Base-by-base conservation (phyloP, 2,888 invertebrate species). In the Leptinotarsa haldemani region DNA sequence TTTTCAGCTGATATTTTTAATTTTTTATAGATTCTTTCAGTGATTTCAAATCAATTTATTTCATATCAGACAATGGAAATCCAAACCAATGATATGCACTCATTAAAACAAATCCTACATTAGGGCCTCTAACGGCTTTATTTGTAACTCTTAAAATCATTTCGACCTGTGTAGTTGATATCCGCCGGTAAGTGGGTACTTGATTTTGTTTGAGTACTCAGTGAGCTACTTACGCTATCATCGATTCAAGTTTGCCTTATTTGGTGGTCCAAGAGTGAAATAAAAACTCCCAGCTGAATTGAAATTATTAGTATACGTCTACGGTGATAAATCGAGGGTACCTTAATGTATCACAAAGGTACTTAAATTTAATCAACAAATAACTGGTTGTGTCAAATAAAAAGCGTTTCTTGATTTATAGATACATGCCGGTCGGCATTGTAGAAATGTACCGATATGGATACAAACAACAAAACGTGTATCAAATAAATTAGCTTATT, bases 201-300 rank as follows among this genome's bases (percentile, higher is more conserved):
- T 64, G 70, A 70, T 71, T 76, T 76, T 73, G 53, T 65, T 67
- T 76, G 65, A 58, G 64, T 69, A 67, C 72, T 70, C 63, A 67
- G 65, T 70, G 75, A 75, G 70, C 74, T 72, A 76, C 76, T 74
- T 74, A 70, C 68, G 52, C 63, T 65, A 76, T 74, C 72, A 70
- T 52, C 70, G 58, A 65, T 65, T 74, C 46, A 73, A 70, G 68
- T 73, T 70, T 68, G 30, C 74, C 73, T 69, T 77, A 77, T 77
- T 77, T 74, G 77, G 73, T 56, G 63, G 63, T 61, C 66, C 47
- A 67, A 63, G 50, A 48, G 22, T 16, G 9, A 13, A 30, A 63
- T 22, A 68, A 68, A 68, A 56, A 68, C 15, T 46, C 20, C 30
- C 56, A 20, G 18, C 53, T 20, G 30, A 68, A 68, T 68, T 20